A percentile compares a stretch with the other conserved stretches of the same genome.
These are phyloP conservation scores for Borostomias antarcticus DNA, from an alignment of 2,797 vertebrate species.

Conservation along the genomic window DNA sequence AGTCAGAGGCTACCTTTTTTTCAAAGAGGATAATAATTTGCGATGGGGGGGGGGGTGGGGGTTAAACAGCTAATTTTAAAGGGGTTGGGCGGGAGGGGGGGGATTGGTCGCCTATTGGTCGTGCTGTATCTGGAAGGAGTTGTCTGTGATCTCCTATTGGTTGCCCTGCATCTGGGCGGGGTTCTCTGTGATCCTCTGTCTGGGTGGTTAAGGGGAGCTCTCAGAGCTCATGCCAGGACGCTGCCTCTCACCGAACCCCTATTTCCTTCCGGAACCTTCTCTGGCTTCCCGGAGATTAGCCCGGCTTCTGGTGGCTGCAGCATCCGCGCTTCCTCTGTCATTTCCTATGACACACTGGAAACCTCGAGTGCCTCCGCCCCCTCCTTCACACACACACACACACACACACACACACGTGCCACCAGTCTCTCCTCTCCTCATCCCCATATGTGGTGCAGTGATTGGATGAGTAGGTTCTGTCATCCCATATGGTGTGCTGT, in stretches of 20 bases:
- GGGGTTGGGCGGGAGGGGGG: conserved; percentile 14
- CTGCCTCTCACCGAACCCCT: not conserved
- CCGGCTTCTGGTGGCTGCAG: conserved; percentile 33
- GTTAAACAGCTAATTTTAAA: conserved; percentile 50
- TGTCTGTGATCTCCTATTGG: conserved; percentile 39
- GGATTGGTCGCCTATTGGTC: conserved; percentile 15
- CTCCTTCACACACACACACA: conserved; percentile 23
- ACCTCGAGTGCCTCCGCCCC: conserved; percentile 45
- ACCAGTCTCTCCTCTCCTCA: conserved; percentile 40
- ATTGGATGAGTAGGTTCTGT: conserved; percentile 79
- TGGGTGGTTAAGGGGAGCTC: conserved; percentile 9
- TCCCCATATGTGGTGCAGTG: conserved; percentile 68
- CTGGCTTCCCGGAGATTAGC: conserved; percentile 38
- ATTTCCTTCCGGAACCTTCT: not conserved
- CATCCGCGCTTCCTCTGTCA: conserved; percentile 49
- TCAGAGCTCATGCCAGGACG: not conserved
- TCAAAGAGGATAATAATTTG: conserved; percentile 52
- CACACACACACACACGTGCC: conserved; percentile 40
- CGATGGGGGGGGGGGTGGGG: conserved; percentile 15
- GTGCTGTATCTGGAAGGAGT: conserved; percentile 25
- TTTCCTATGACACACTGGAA: conserved; percentile 59
- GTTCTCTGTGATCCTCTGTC: not conserved
- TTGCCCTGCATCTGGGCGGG: conserved; percentile 20
- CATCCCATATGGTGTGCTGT: conserved; percentile 82
- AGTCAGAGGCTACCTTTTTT: conserved; percentile 49